A percentile compares a stretch with the other conserved stretches of the same genome.
Conservation (phyloP, 2,113 vertebrate genomes). For the Corvus cornix region DNA sequence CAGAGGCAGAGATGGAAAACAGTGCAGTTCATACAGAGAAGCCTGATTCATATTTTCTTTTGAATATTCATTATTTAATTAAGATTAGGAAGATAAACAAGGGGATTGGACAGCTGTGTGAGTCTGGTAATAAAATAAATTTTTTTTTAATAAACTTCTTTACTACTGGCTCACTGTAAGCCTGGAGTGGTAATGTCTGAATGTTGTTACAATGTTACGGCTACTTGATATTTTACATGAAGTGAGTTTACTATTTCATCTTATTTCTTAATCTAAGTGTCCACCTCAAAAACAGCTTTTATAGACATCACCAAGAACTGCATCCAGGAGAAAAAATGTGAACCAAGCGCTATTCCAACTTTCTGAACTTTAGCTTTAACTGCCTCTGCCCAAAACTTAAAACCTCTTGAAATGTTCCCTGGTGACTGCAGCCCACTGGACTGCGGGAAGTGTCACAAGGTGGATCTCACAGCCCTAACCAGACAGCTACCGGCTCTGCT, state of each 20-base stretch:
- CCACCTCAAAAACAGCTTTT: not conserved
- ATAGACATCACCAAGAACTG: not conserved
- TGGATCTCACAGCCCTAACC: not conserved
- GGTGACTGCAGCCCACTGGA: accelerated
- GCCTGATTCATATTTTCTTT: not conserved
- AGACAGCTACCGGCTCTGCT: not conserved
- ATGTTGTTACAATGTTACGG: not conserved
- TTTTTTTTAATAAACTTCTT: not conserved
- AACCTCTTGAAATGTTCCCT: accelerated
- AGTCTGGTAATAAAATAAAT: not conserved
- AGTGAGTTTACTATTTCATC: not conserved
- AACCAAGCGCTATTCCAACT: not conserved
- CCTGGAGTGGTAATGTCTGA: not conserved
- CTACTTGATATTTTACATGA: not conserved
- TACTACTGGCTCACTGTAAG: not conserved
- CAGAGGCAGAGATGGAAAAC: conserved; percentile 6
- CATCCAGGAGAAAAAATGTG: not conserved
- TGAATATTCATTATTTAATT: conserved; percentile 66
- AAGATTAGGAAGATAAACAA: conserved; percentile 58
- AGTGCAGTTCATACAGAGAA: not conserved
- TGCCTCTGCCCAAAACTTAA: not conserved
- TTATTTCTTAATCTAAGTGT: not conserved
- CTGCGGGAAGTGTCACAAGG: not conserved
- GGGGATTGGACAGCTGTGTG: not conserved
- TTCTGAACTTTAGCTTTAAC: not conserved